Evolutionary conservation across 2,888 invertebrate genomes (phyloP).

Genomic region (Encarsia formosa): DNA sequence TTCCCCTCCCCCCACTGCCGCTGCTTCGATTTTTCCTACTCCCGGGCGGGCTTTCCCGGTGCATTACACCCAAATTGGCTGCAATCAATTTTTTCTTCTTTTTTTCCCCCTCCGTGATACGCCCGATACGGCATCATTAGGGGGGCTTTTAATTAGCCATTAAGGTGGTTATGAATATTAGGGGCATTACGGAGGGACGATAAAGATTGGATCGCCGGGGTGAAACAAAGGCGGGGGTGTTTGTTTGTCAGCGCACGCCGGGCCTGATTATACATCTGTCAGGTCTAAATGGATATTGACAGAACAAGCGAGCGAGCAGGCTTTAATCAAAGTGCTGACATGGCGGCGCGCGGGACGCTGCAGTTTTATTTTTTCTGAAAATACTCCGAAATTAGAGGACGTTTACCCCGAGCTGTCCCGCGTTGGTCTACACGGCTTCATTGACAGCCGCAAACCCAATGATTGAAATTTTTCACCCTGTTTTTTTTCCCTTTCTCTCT

Average conservation of each 20-base stretch:
- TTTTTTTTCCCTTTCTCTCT: no score
- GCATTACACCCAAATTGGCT: constrained; percentile 12
- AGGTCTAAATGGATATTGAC: not conserved
- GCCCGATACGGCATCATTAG: constrained; percentile 13
- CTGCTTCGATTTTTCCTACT: constrained; percentile 18
- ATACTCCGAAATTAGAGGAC: not conserved
- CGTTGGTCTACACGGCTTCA: no score
- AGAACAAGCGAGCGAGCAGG: not conserved
- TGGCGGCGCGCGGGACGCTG: not conserved
- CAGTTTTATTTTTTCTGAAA: not conserved
- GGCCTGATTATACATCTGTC: not conserved
- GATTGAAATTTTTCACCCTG: no score
- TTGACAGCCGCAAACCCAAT: no score
- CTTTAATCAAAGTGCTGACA: not conserved
- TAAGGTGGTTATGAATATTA: no score
- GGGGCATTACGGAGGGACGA: no score
- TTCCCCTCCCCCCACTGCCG: not conserved
- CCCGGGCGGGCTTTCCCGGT: constrained; percentile 1
- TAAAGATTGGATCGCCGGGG: not conserved
- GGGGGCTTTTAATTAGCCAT: no score
- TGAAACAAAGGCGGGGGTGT: not conserved
- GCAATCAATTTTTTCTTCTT: not conserved
- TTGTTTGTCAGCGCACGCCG: not conserved
- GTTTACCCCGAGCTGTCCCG: no score
- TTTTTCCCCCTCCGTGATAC: not conserved